Base-by-base conservation (phyloP, 2,113 vertebrate genomes). In the Syngnathoides biaculeatus region DNA sequence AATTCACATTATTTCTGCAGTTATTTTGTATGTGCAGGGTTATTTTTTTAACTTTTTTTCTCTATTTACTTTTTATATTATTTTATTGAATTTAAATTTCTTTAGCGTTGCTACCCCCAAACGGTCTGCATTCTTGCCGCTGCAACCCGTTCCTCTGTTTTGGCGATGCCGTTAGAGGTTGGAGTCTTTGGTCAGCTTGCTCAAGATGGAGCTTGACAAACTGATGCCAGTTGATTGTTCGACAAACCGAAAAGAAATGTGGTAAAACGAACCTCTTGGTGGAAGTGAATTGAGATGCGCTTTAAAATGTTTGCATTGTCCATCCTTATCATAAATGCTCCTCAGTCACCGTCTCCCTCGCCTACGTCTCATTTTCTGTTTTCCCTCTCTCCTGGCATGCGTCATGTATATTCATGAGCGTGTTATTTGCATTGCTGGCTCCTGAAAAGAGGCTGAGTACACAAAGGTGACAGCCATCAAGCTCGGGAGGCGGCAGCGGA, bases 401-500 rank as follows among this genome's bases (percentile, higher is more conserved):
- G 0, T 40, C 65, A 73, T 83, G 84, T 79, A 88, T 88, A 88
- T 86, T 88, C 86, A 91, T 84, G 82, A 85, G 75, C 72, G 65
- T 82, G 86, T 83, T 83, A 85, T 88, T 88, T 88, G 87, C 84
- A 87, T 82, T 86, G 75, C 79, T 73, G 82, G 76, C 86, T 86
- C 73, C 80, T 85, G 82, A 85, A 62, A 86, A 81, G 82, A 77
- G 77, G 74, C 77, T 79, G 82, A 81, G 75, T 73, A 83, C 80
- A 88, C 84, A 88, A 83, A 87, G 83, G 85, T 84, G 87, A 84
- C 85, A 88, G 87, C 80, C 72, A 68, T 83, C 86, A 79, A 80
- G 75, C 77, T 71, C 72, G 0, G 69, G 77, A 84, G 79, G 74
- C 67, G n/a, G 72, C 26, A 0, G 77, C 9, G 65, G 68, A 40